These are phyloP conservation scores for Pseudomyrmex dendroicus DNA, from an alignment of 1,140 invertebrate species.

Conservation along the genomic window DNA sequence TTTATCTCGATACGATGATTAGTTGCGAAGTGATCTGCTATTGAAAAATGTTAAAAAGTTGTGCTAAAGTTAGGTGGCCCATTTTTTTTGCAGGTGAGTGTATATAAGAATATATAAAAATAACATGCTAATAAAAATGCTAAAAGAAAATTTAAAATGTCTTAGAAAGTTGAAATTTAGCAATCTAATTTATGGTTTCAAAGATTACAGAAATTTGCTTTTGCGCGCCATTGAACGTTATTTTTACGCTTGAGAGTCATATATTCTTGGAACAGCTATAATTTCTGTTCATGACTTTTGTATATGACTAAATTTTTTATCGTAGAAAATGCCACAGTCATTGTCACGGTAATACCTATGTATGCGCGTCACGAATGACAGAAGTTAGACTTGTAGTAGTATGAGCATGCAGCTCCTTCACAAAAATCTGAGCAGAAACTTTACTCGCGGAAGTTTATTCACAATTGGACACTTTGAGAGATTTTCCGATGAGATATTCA, in stretches of 20 bases:
- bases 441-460: background rate
- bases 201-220: background rate
- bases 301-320: background rate
- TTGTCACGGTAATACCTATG: conserved; percentile 28
- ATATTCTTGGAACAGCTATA: conserved; percentile 1
- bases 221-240: background rate
- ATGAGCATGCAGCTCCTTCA: conserved; percentile 1
- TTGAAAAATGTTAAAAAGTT: too few relatives aligned
- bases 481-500: conserved; percentile 24
- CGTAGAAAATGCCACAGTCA: conserved; percentile 24
- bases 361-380: conserved; percentile 36
- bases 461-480: conserved; percentile 21
- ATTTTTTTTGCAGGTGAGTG: too few relatives aligned
- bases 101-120: conserved; percentile 23
- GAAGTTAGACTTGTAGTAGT: conserved; percentile 32
- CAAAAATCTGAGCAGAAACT: background rate
- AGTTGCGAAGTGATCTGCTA: too few relatives aligned
- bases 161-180: conserved; percentile 18
- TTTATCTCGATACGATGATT: too few relatives aligned
- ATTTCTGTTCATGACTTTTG: conserved; percentile 13
- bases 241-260: conserved; percentile 18
- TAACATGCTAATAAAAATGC: background rate
- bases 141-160: background rate
- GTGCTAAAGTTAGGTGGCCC: too few relatives aligned
- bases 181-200: background rate